These are phyloP conservation scores for Cryptotis parvus DNA, from an alignment of 2,113 vertebrate species.

Conservation along the genomic window DNA sequence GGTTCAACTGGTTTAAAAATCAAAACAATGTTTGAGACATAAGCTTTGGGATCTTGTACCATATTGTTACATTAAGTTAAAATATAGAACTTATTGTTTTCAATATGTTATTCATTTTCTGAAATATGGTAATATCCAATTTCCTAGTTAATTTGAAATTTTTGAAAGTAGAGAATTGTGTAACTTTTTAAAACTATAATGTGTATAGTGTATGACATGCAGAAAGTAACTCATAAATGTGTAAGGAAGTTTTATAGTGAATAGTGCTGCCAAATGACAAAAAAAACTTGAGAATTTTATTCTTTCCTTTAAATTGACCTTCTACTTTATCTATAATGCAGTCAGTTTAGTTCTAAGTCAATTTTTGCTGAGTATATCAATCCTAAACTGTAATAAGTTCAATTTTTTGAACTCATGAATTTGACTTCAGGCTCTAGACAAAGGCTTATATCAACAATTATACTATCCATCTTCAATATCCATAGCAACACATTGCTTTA, in stretches of 20 bases:
- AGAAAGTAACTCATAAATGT: neutral
- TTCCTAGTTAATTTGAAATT: neutral
- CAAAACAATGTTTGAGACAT: neutral
- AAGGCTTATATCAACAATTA: neutral
- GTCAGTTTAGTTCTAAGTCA: neutral
- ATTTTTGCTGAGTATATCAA: neutral
- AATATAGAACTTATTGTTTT: neutral
- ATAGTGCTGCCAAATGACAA: slow-evolving; percentile 14
- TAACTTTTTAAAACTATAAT: neutral
- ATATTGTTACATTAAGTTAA: neutral
- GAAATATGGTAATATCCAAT: neutral
- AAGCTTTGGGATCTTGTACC: neutral
- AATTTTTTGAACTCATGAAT: neutral
- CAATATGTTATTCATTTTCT: neutral
- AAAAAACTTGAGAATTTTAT: neutral
- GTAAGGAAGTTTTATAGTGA: neutral
- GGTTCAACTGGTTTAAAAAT: neutral
- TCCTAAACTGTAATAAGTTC: neutral
- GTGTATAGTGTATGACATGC: neutral
- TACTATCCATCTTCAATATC: neutral
- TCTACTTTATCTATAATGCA: slow-evolving; percentile 4
- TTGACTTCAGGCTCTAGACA: neutral
- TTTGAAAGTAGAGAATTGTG: neutral
- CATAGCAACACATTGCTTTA: neutral
- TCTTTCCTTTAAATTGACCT: neutral